These are phyloP conservation scores for Aricia artaxerxes DNA, from an alignment of 2,888 invertebrate genomes.

Conservation along the genomic window DNA sequence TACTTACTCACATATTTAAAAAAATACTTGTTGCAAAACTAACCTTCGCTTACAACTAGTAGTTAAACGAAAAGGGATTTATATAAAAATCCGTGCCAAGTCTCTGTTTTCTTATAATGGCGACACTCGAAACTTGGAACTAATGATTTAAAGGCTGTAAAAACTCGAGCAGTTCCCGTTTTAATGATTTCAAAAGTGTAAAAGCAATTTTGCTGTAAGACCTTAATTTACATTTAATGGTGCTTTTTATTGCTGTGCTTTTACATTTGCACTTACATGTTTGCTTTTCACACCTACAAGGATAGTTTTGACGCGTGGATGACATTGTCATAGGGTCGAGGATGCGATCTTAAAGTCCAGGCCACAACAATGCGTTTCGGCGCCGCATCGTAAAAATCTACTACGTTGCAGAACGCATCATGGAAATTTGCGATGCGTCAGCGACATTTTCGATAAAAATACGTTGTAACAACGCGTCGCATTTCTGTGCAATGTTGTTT, in stretches of 20 bases:
- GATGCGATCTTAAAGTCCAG: no score
- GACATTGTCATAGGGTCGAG: no score
- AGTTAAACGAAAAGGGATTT: constrained; percentile 5
- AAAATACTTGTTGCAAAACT: no score
- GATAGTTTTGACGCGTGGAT: not conserved
- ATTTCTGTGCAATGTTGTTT: no score
- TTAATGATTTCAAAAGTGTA: not conserved
- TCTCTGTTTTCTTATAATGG: constrained; percentile 21
- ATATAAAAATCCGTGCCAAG: constrained; percentile 25
- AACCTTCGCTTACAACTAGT: not conserved
- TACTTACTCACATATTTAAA: no score
- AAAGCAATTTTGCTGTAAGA: not conserved
- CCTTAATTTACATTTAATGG: not conserved
- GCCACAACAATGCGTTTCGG: no score
- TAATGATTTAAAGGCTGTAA: constrained; percentile 14
- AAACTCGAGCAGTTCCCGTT: not conserved
- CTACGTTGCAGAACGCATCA: no score
- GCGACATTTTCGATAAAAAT: no score
- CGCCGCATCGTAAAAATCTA: no score
- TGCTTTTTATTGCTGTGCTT: not conserved
- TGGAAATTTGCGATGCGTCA: no score
- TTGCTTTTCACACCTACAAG: not conserved
- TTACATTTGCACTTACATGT: not conserved
- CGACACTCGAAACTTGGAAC: constrained; percentile 21
- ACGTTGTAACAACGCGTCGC: no score